Evolutionary conservation across 2,888 invertebrate species (phyloP).

Genomic region (Pterostichus madidus): DNA sequence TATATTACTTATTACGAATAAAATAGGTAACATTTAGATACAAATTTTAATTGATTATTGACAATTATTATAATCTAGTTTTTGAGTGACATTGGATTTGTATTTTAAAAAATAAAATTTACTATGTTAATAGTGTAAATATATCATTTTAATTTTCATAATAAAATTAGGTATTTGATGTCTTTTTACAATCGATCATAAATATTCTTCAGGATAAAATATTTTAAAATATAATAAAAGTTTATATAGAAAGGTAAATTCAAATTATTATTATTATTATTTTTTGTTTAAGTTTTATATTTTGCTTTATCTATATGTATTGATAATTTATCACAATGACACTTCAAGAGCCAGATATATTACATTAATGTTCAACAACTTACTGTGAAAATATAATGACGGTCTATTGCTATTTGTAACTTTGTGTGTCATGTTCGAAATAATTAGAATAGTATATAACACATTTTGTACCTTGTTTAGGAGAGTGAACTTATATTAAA

Average conservation of each 20-base stretch:
- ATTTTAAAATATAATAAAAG: neutral
- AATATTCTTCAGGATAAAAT: neutral
- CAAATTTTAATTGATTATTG: slow-evolving; percentile 56
- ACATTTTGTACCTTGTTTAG: slow-evolving; percentile 60
- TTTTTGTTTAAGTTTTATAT: neutral
- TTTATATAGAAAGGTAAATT: neutral
- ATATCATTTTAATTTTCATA: neutral
- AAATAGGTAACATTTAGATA: slow-evolving; percentile 60
- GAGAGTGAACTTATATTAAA: slow-evolving; percentile 38
- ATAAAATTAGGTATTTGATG: slow-evolving; percentile 11
- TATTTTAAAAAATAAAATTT: slow-evolving; percentile 22
- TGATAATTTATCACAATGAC: slow-evolving; percentile 56
- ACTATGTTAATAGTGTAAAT: slow-evolving; percentile 1
- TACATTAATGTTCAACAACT: slow-evolving; percentile 30
- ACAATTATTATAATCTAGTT: slow-evolving; percentile 54
- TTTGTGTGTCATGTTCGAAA: neutral
- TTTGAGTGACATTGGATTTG: slow-evolving; percentile 52
- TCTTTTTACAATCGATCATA: slow-evolving; percentile 26
- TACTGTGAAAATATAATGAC: slow-evolving; percentile 24
- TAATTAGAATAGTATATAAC: slow-evolving; percentile 34
- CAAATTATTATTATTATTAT: too few species aligned
- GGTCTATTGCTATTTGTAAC: slow-evolving; percentile 47
- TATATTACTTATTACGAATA: slow-evolving; percentile 41
- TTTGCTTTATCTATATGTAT: slow-evolving; percentile 7
- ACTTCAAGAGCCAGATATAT: slow-evolving; percentile 57